phyloP scores from a whole-genome alignment of 2,113 vertebrate species.

The Progne subis region DNA sequence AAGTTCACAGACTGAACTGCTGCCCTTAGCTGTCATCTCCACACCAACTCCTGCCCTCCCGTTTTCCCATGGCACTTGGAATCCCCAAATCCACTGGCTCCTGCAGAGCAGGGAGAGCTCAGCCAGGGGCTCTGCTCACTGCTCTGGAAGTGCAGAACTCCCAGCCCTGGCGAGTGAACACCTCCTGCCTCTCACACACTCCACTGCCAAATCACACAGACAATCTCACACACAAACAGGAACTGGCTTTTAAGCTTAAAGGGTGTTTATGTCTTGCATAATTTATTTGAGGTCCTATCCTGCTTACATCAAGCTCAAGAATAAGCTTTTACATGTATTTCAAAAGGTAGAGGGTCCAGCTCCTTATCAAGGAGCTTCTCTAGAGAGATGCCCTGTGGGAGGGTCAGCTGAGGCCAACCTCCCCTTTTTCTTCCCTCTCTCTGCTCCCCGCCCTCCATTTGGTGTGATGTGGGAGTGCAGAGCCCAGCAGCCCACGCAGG shows the following conservation, averaged over 20 bases:
- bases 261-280: constrained; percentile 16
- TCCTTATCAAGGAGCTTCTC: neutral
- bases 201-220: neutral
- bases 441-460: neutral
- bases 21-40: neutral
- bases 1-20: neutral
- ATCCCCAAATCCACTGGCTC: neutral
- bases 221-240: neutral
- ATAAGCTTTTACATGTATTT: neutral
- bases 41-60: neutral
- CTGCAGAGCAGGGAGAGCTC: neutral
- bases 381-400: neutral
- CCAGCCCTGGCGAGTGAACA: neutral
- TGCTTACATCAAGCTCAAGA: neutral
- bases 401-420: neutral
- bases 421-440: neutral
- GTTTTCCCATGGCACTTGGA: neutral
- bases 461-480: neutral
- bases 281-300: neutral
- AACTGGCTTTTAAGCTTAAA: constrained; percentile 17
- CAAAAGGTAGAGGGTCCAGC: neutral
- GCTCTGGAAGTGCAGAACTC: neutral
- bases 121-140: neutral
- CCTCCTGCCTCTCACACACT: neutral
- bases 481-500: neutral